Evolutionary conservation across 2,888 invertebrate genomes (phyloP), one percentile per base, ranked within the genome.

Genomic region (Scelioninae gen. 2): DNA sequence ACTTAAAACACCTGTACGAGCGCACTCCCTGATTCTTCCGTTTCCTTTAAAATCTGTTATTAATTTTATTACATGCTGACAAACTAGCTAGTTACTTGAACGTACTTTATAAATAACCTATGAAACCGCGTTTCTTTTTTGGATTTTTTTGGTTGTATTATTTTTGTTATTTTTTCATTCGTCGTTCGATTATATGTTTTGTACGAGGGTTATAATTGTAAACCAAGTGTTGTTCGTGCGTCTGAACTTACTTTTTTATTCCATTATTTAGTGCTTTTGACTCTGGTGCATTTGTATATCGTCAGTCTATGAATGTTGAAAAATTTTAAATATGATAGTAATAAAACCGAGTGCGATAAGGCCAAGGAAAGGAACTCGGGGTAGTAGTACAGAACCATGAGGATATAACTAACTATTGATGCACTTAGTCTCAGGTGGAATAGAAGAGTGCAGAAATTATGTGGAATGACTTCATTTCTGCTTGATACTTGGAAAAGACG

Each of bases 21-120:
- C 61, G 65, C 53, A 45, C 52, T 73, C 70, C 63, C 67, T 67
- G 68, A 73, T 73, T 73, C 48, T 22, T 63, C 58, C 67, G 16
- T 57, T 64, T 73, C 46, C 48, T 50, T 76, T 71, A 68, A 68
- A 73, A 60, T 67, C 71, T 60, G 41, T 78, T 77, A 79, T 76
- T 80, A 81, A 25, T 60, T 60, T 58, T 60, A 46, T 80, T 79
- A 81, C 63, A 77, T 81, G 79, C 78, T 80, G 82, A 77, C 80
- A 81, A 74, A 81, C 82, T 83, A 83, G 80, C 81, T 83, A 83
- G 80, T 80, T 81, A 82, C 74, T 82, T 74, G 80, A 82, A 76
- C 81, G 81, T 82, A 81, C 78, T 77, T 81, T 82, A 82, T 81
- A 83, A 82, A 82, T 82, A 79, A 79, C 76, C 79, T 81, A 81